These are phyloP conservation scores for Sebastes umbrosus DNA, from an alignment of 2,797 vertebrate species.

Conservation along the genomic window DNA sequence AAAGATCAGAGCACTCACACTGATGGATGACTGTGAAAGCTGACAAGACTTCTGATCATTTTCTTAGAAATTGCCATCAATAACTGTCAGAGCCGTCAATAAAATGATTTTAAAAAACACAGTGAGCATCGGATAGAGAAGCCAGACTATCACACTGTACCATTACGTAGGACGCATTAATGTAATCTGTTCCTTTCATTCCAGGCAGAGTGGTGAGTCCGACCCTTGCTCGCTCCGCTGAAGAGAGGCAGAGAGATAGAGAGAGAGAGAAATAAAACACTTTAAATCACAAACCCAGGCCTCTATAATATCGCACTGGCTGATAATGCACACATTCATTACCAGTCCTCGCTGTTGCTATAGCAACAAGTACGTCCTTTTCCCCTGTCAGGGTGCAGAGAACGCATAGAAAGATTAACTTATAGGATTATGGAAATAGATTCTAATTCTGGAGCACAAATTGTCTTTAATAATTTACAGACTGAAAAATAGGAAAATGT, in stretches of 20 bases:
- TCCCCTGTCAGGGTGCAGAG: conserved; percentile 27
- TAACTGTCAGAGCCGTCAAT: neutral
- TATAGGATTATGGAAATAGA: conserved; percentile 72
- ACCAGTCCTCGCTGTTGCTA: conserved; percentile 66
- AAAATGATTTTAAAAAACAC: neutral
- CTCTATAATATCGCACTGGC: conserved; percentile 49
- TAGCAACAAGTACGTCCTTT: conserved; percentile 69
- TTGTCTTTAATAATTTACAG: conserved; percentile 54
- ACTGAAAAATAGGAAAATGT: conserved; percentile 19
- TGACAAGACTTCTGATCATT: neutral
- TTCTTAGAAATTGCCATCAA: neutral
- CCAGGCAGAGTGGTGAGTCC: conserved; percentile 95
- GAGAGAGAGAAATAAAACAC: conserved; percentile 4
- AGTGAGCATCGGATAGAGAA: neutral
- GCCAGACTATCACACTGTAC: conserved; percentile 72
- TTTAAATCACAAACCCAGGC: conserved; percentile 52
- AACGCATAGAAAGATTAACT: conserved; percentile 64
- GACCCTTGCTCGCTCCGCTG: conserved; percentile 96
- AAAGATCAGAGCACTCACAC: neutral
- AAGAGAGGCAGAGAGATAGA: conserved; percentile 41
- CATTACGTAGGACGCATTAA: conserved; percentile 99
- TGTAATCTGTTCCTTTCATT: conserved; percentile 99
- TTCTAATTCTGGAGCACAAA: conserved; percentile 65
- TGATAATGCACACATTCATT: conserved; percentile 75
- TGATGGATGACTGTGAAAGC: neutral